Evolutionary conservation across 2,888 invertebrate species (phyloP), one percentile per base, ranked within the genome.

Genomic region (Teleogryllus oceanicus): DNA sequence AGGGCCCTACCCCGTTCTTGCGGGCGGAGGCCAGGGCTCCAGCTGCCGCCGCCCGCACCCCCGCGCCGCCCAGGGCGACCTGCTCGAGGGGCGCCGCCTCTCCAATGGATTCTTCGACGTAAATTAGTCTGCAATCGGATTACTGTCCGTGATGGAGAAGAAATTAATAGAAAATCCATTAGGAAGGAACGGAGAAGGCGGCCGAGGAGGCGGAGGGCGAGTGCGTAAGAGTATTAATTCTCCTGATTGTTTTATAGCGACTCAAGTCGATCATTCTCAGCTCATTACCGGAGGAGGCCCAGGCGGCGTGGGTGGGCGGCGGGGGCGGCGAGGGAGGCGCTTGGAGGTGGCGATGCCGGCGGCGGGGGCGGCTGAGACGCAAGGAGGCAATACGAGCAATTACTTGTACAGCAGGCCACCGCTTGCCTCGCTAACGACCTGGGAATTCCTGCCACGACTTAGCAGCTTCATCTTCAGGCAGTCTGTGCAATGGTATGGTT

Each of bases 131-230:
- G 50, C 77, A 80, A 80, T 80, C 80, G 80, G 80, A 80, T 80
- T 80, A 80, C 74, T 80, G 74, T 74, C 80, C 77, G 79, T 62
- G 80, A 74, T 77, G 80, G 79, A 78, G 80, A 80, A 80, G 80
- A 80, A 80, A 80, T 80, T 80, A 80, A 80, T 80, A 80, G 80
- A 79, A 80, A 80, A 80, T 80, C 80, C 80, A 80, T 80, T 80
- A 80, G 78, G 74, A 74, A 79, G 75, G 78, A 75, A 80, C 74
- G 51, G 76, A 75, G 20, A 75, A 49, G 50, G 75, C 78, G 50
- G 49, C 76, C 78, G 76, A 62, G 80, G 21, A 78, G 78, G 75
- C n/a, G 50, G 49, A 50, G 49, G 50, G 74, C 49, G 62, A 80
- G 24, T 78, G 78, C 62, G 62, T 50, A 80, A 76, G 80, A 78